Conservation (phyloP, 2,888 invertebrate genomes). For the Neoaliturus tenellus region DNA sequence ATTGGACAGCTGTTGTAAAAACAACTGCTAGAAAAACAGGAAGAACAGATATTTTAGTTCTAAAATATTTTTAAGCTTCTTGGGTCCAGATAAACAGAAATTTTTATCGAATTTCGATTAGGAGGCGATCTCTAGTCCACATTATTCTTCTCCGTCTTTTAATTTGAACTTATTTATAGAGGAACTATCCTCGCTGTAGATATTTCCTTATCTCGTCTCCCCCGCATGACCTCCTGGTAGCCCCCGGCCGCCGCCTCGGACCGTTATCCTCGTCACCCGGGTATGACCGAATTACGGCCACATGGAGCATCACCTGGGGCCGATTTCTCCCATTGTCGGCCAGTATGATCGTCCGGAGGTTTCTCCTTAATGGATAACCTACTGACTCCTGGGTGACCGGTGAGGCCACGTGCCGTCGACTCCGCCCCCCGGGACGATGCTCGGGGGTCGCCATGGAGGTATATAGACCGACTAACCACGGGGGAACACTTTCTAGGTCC, state of each 20-base stretch:
- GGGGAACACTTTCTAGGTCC: neutral
- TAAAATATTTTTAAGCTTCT: too few relatives aligned
- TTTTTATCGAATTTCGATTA: too few relatives aligned
- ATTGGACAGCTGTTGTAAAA: too few relatives aligned
- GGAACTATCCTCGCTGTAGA: too few relatives aligned
- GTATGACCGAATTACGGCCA: conserved; percentile 43
- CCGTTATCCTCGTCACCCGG: conserved; percentile 14
- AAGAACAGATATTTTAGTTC: too few relatives aligned
- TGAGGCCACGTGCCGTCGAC: neutral
- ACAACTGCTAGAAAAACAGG: too few relatives aligned
- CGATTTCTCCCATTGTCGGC: conserved; percentile 43
- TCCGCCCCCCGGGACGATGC: neutral
- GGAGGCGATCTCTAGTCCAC: too few relatives aligned
- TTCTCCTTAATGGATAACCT: conserved; percentile 48
- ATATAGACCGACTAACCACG: neutral
- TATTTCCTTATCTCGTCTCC: too few relatives aligned
- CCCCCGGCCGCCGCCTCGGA: neutral
- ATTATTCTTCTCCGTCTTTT: too few relatives aligned
- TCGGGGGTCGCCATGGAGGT: neutral
- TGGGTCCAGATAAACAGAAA: too few relatives aligned
- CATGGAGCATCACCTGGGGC: neutral
- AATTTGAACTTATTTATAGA: too few relatives aligned
- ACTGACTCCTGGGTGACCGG: conserved; percentile 22
- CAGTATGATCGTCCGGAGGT: conserved; percentile 4
- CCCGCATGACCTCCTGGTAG: neutral